phyloP scores from a whole-genome alignment of 1,140 invertebrate species.

The Drosophila mojavensis region DNA sequence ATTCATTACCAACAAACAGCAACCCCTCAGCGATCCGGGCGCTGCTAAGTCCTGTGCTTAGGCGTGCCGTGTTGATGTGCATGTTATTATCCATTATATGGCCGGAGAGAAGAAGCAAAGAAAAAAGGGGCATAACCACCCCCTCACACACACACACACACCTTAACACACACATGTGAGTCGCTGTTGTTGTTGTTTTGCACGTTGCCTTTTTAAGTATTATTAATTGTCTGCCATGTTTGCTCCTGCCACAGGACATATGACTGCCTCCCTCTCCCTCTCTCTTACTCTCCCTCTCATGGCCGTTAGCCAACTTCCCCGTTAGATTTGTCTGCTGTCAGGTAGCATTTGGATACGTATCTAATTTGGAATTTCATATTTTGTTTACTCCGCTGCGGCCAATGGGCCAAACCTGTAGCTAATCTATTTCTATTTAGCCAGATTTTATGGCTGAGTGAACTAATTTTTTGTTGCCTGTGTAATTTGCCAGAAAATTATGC shows the following conservation, averaged over 20 bases:
- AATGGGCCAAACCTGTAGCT: background rate
- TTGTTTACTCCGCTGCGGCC: slow-evolving; percentile 15
- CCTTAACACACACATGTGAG: background rate
- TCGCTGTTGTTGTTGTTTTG: slow-evolving; percentile 13
- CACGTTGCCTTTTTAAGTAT: slow-evolving; percentile 72
- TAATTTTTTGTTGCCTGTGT: slow-evolving; percentile 41
- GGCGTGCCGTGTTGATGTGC: slow-evolving; percentile 54
- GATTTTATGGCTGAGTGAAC: slow-evolving; percentile 39
- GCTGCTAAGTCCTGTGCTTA: slow-evolving; percentile 32
- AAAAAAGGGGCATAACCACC: slow-evolving; percentile 10
- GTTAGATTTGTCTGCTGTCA: slow-evolving; percentile 38
- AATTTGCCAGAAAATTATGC: slow-evolving; percentile 52
- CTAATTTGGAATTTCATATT: slow-evolving; percentile 68
- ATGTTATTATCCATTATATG: slow-evolving; percentile 63
- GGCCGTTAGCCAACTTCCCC: no score
- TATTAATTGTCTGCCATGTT: slow-evolving; percentile 78
- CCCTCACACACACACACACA: slow-evolving; percentile 5
- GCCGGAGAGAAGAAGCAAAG: background rate
- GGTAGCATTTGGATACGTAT: slow-evolving; percentile 56
- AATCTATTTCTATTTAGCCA: slow-evolving; percentile 10
- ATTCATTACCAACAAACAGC: slow-evolving; percentile 61
- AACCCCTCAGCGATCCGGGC: slow-evolving; percentile 13
- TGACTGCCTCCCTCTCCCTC: background rate
- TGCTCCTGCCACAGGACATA: slow-evolving; percentile 65
- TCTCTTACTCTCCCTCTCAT: no score